These are phyloP conservation scores for Hiodon tergisus DNA, from an alignment of 2,113 vertebrate genomes.

Conservation along the genomic window DNA sequence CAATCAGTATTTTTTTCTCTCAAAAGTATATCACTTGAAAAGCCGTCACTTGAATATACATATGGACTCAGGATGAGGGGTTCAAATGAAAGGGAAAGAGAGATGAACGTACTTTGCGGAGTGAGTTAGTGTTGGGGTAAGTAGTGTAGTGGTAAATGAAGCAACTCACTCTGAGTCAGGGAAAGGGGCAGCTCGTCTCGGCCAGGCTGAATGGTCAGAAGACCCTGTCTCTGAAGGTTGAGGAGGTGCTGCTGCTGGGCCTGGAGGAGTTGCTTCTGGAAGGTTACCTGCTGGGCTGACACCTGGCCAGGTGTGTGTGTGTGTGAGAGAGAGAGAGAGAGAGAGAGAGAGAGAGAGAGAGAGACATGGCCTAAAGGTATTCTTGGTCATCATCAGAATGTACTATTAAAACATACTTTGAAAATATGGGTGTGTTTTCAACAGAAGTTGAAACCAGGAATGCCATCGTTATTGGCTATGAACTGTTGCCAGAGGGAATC, in stretches of 20 bases:
- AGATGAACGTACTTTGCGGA: neutral
- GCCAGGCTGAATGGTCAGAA: conserved; percentile 78
- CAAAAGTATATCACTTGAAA: no score
- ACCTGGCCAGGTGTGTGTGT: conserved; percentile 52
- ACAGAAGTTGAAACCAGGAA: no score
- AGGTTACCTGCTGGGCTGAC: conserved; percentile 88
- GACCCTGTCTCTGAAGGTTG: conserved; percentile 91
- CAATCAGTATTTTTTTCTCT: no score
- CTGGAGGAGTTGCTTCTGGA: conserved; percentile 97
- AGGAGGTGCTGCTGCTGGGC: conserved; percentile 96
- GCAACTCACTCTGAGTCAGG: conserved; percentile 68
- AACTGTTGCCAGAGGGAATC: no score
- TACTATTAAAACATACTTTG: no score
- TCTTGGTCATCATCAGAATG: no score
- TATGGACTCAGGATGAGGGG: neutral
- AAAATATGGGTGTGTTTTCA: no score
- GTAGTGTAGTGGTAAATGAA: neutral
- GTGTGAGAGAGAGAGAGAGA: neutral
- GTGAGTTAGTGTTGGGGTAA: neutral
- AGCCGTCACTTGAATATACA: no score
- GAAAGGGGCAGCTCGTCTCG: conserved; percentile 64
- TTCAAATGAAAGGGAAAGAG: neutral
- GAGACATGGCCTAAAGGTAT: no score
- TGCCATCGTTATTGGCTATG: no score
- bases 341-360: no score